Percentiles rank a stretch among this genome's conserved stretches.
Conservation (phyloP, 2,113 vertebrate species). For the Sinocyclocheilus grahami region DNA sequence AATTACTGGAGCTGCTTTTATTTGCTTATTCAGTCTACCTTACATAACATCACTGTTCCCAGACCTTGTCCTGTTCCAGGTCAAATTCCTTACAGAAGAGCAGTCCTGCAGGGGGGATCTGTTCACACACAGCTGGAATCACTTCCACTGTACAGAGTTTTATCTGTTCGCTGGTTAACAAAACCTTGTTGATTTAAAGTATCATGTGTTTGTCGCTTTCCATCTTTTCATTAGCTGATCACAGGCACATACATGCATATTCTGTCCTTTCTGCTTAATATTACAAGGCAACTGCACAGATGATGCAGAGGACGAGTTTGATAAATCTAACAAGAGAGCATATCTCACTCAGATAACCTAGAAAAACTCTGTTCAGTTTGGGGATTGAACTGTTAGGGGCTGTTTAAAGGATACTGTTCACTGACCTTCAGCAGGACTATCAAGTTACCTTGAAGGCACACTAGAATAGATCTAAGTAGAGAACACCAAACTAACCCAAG, state of each 20-base stretch:
- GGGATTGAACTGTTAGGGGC: neutral
- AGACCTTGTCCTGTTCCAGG: neutral
- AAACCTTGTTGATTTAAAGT: neutral
- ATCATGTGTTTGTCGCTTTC: neutral
- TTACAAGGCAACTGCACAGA: neutral
- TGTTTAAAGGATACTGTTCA: neutral
- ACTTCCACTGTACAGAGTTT: neutral
- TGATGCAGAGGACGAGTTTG: neutral
- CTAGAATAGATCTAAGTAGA: neutral
- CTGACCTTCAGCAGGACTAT: constrained; percentile 24
- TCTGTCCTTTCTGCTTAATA: neutral
- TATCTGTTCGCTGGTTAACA: neutral
- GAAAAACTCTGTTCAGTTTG: neutral
- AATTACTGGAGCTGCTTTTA: neutral
- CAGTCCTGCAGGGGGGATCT: neutral
- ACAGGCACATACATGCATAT: neutral
- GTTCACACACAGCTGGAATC: neutral
- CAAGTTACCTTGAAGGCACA: neutral
- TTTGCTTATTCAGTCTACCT: neutral
- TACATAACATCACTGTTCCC: neutral
- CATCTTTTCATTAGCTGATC: neutral
- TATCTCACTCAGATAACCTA: neutral
- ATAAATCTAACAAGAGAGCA: neutral
- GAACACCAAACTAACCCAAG: neutral
- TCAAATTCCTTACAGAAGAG: constrained; percentile 15